These are phyloP conservation scores for Aethina tumida DNA, from an alignment of 1,140 invertebrate genomes.

Conservation along the genomic window DNA sequence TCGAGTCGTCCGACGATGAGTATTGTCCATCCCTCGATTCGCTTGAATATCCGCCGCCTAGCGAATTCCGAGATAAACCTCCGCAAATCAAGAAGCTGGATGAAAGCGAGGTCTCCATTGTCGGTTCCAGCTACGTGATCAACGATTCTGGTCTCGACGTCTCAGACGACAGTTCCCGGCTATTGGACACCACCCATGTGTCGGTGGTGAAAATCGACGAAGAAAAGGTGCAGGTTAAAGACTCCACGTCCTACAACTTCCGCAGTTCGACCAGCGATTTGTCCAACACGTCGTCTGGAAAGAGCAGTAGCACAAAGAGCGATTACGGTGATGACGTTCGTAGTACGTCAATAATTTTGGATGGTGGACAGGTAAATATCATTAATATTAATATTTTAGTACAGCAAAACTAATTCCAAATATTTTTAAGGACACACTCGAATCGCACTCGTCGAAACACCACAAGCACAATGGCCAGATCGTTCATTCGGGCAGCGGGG, in stretches of 20 bases:
- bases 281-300: slow-evolving; percentile 30
- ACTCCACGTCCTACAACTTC: slow-evolving; percentile 43
- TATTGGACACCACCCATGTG: slow-evolving; percentile 68
- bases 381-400: too few relatives aligned
- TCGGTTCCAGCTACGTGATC: slow-evolving; percentile 52
- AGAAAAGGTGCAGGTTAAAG: slow-evolving; percentile 60
- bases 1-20: slow-evolving; percentile 60
- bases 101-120: slow-evolving; percentile 70
- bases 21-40: slow-evolving; percentile 60
- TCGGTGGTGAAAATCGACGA: slow-evolving; percentile 83
- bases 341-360: slow-evolving; percentile 28
- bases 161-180: slow-evolving; percentile 30
- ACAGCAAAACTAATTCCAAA: too few relatives aligned
- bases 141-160: slow-evolving; percentile 47
- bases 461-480: slow-evolving; percentile 31
- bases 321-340: slow-evolving; percentile 30
- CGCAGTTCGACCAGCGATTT: slow-evolving; percentile 35
- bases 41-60: slow-evolving; percentile 51
- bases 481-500: slow-evolving; percentile 18
- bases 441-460: slow-evolving; percentile 7
- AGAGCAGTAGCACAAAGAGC: slow-evolving; percentile 28
- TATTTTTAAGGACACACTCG: too few relatives aligned
- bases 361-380: too few relatives aligned
- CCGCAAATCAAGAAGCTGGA: slow-evolving; percentile 53
- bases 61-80: slow-evolving; percentile 36